phyloP scores from a whole-genome alignment of 1,140 invertebrate species.

The Cataglyphis hispanica region DNA sequence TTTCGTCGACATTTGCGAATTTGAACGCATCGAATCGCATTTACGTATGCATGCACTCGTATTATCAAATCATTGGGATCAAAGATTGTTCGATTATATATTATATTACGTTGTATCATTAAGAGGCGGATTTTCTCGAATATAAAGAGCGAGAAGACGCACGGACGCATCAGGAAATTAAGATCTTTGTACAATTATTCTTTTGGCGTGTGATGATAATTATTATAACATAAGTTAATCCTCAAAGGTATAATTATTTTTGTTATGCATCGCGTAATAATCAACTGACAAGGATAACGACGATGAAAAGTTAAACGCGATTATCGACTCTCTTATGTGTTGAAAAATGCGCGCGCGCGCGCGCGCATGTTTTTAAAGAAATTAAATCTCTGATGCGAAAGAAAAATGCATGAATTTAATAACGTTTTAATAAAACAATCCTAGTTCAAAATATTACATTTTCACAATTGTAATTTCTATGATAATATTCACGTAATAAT shows the following conservation, averaged over 20 bases:
- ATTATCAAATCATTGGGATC: conserved; percentile 34
- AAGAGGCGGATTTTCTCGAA: not conserved
- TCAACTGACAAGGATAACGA: conserved; percentile 36
- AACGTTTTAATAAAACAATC: conserved; percentile 17
- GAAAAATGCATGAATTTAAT: conserved; percentile 48
- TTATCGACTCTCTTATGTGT: conserved; percentile 17
- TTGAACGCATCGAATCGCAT: conserved; percentile 42
- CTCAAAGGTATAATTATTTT: conserved; percentile 33
- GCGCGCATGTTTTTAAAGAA: not conserved
- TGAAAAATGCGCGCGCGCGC: not conserved
- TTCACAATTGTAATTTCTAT: conserved; percentile 35
- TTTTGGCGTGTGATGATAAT: conserved; percentile 40
- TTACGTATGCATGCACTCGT: conserved; percentile 21
- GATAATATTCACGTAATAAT: not conserved
- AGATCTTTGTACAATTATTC: conserved; percentile 30
- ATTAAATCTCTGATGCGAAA: conserved; percentile 34
- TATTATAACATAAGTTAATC: conserved; percentile 54
- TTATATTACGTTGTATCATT: not conserved
- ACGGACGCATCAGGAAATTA: conserved; percentile 34
- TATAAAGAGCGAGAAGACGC: not conserved
- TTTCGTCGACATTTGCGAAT: conserved; percentile 47
- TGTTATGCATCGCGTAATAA: conserved; percentile 53
- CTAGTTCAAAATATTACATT: conserved; percentile 17
- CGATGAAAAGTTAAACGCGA: conserved; percentile 16
- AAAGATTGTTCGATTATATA: conserved; percentile 18